These are phyloP conservation scores for Phalacrocorax carbo DNA, from an alignment of 2,113 vertebrate species.

Conservation along the genomic window DNA sequence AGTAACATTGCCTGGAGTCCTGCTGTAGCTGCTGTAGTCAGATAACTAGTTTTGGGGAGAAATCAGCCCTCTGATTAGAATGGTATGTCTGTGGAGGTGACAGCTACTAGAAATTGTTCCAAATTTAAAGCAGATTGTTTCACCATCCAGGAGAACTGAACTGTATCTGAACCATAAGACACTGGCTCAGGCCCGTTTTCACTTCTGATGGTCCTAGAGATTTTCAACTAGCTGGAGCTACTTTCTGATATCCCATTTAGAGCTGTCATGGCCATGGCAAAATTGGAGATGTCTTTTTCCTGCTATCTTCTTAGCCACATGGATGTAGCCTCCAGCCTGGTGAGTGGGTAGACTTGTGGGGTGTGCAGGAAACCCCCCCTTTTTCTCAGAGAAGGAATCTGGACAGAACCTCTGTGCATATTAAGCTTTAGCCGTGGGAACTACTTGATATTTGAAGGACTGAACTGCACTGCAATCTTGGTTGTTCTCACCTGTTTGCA, in stretches of 20 bases:
- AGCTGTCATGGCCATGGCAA: background rate
- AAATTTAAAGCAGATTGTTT: background rate
- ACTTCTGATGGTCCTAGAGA: background rate
- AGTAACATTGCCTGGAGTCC: background rate
- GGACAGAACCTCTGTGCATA: background rate
- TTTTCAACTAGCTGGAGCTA: background rate
- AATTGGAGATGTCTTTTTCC: background rate
- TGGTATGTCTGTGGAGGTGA: background rate
- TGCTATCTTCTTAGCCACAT: background rate
- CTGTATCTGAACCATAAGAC: background rate
- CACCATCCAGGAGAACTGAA: background rate
- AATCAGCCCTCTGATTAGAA: background rate
- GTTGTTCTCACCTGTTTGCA: background rate
- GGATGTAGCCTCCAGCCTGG: conserved; percentile 1
- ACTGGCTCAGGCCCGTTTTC: background rate
- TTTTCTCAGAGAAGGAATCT: background rate
- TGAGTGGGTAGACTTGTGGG: background rate
- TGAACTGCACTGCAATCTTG: background rate
- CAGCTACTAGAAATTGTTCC: background rate
- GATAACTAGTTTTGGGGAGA: background rate
- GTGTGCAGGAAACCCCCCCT: background rate
- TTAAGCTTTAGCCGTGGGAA: background rate
- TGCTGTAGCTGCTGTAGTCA: background rate
- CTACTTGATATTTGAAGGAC: background rate
- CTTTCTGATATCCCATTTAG: background rate